A percentile compares a stretch with the other conserved stretches of the same genome.
phyloP scores from a whole-genome alignment of 1,140 invertebrate genomes.

The Zaprionus africanus region DNA sequence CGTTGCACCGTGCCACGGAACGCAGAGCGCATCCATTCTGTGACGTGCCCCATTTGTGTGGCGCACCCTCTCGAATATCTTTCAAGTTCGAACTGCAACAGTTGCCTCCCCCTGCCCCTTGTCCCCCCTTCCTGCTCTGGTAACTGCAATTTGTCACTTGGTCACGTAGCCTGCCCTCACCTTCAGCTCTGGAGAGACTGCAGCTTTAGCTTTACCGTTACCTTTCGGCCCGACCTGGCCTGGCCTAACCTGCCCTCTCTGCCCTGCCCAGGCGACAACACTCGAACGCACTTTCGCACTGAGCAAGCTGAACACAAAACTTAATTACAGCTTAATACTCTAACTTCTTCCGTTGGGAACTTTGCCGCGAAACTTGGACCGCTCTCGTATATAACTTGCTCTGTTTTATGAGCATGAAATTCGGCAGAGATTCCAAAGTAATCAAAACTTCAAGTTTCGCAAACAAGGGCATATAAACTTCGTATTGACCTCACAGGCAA shows the following conservation, averaged over 20 bases:
- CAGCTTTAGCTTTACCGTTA: slow-evolving; percentile 13
- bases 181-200: slow-evolving; percentile 6
- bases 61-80: slow-evolving; percentile 62
- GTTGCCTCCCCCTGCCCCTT: not conserved
- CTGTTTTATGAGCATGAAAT: not conserved
- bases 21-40: slow-evolving; percentile 12
- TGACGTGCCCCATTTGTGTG: slow-evolving; percentile 17
- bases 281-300: slow-evolving; percentile 40
- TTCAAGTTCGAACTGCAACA: slow-evolving; percentile 66
- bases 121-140: not conserved
- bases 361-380: not conserved
- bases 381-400: not conserved
- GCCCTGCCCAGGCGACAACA: slow-evolving; percentile 13
- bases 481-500: too few relatives aligned
- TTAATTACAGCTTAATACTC: slow-evolving; percentile 56
- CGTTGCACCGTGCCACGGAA: slow-evolving; percentile 54
- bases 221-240: not conserved
- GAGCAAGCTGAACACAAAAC: slow-evolving; percentile 30
- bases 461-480: too few relatives aligned
- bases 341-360: slow-evolving; percentile 8
- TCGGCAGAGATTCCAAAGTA: not conserved
- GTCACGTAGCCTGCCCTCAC: slow-evolving; percentile 63
- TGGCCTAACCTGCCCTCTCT: slow-evolving; percentile 7
- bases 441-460: not conserved
- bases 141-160: slow-evolving; percentile 77